Evolutionary conservation across 2,888 invertebrate species (phyloP).

Genomic region (Drosophila lutescens): DNA sequence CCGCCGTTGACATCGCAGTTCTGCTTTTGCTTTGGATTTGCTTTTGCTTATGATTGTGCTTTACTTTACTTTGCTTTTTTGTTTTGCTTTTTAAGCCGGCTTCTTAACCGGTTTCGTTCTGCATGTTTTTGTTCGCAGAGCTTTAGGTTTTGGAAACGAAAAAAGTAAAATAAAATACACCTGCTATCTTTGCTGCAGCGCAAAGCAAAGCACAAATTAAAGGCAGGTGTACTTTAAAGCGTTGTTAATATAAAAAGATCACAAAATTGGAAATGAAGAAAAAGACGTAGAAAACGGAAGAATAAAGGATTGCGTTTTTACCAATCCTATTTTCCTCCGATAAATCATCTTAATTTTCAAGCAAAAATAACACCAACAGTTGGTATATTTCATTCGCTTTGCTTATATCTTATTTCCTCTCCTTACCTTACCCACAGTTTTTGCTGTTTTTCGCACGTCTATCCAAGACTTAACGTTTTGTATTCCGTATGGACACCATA

Average conservation of each 20-base stretch:
- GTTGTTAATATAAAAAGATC: not conserved
- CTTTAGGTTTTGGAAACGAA: constrained; percentile 23
- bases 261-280: not conserved
- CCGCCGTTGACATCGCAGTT: constrained; percentile 19
- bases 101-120: constrained; percentile 39
- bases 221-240: constrained; percentile 21
- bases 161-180: constrained; percentile 34
- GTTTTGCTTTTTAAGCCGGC: constrained; percentile 26
- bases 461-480: constrained; percentile 2
- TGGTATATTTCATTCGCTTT: constrained; percentile 51
- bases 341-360: constrained; percentile 2
- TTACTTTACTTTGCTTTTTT: constrained; percentile 24
- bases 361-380: constrained; percentile 39
- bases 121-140: constrained; percentile 9
- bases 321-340: not conserved
- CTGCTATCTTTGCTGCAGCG: constrained; percentile 26
- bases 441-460: constrained; percentile 7
- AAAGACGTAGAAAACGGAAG: not conserved
- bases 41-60: constrained; percentile 11
- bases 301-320: not conserved
- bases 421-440: constrained; percentile 1
- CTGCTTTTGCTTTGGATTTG: constrained; percentile 7
- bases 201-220: constrained; percentile 9
- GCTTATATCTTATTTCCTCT: constrained; percentile 19
- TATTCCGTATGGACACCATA: constrained; percentile 56